Base-by-base conservation (phyloP, 2,797 vertebrate genomes). In the Enteromius argenteus region DNA sequence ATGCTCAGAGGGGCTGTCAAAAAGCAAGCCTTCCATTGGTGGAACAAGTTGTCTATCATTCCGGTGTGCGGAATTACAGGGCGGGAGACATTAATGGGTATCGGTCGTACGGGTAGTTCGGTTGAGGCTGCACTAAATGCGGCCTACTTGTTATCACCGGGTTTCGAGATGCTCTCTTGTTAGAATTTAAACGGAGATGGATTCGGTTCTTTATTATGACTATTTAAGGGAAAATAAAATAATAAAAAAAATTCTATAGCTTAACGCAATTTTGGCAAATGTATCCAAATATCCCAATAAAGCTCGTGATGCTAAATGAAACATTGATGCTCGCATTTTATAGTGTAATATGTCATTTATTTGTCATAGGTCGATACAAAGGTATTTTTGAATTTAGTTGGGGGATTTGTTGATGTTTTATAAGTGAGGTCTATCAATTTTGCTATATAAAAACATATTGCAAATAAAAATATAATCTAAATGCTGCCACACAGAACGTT, bases 91-190 rank as follows among this genome's bases (percentile, higher is more conserved):
- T 19, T 68, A 87, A 90, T 86, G 37, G 88, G 86, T 44, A 60
- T 80, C 81, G 84, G 75, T 62, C 86, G 79, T 32, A 56, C 42
- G 39, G 46, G 4, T 86, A 88, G 95, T 94, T 95, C 5, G 95
- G 91, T 94, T 95, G 95, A 93, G 88, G 78, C 4, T 77, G 88
- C 94, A 94, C 90, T 93, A 91, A 95, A 93, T 95, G 94, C 94
- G 95, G 95, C 95, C 95, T 95, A 95, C 90, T 90, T 88, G 89
- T 72, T 90, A 85, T 91, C 88, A 88, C 91, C 91, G 91, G 91
- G 88, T 90, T 78, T 46, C 87, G 84, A 87, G 88, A 91, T 88
- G 92, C 88, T 88, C 88, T 88, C 84, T 46, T 79, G 72, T 90
- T 85, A 81, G 27, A 86, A 90, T 91, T 91, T 83, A 69, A 78